Percentiles rank a stretch among this genome's conserved stretches.
Evolutionary conservation across 2,888 invertebrate genomes (phyloP).

Genomic region (Drosophila leonis): DNA sequence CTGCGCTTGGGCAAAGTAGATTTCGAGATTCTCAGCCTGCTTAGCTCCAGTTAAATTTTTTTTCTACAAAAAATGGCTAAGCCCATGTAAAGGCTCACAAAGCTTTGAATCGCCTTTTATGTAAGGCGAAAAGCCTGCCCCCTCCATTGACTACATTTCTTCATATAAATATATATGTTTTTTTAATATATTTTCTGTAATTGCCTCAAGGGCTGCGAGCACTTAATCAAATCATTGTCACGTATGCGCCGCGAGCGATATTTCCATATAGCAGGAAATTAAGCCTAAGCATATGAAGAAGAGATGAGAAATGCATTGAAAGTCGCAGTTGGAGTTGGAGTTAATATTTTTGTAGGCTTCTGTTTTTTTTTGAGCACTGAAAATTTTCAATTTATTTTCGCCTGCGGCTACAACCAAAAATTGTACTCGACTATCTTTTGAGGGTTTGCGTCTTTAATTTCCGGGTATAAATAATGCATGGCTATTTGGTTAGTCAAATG

Average conservation of each 20-base stretch:
- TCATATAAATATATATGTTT: background rate
- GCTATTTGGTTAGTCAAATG: conserved; percentile 59
- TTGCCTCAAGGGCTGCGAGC: conserved; percentile 6
- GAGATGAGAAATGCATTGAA: conserved; percentile 54
- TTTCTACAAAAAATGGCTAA: background rate
- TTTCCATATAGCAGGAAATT: conserved; percentile 71
- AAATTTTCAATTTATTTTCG: conserved; percentile 77
- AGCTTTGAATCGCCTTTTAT: background rate
- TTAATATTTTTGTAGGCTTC: conserved; percentile 24
- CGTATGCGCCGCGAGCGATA: conserved; percentile 58
- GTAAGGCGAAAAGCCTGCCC: background rate
- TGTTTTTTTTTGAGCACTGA: conserved; percentile 50
- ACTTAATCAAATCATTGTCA: conserved; percentile 80
- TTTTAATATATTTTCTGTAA: conserved; percentile 13
- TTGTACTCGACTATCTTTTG: conserved; percentile 36
- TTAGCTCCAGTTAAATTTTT: background rate
- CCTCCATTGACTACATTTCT: background rate
- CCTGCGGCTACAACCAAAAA: conserved; percentile 62
- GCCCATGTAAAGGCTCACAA: background rate
- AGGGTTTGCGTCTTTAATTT: conserved; percentile 67
- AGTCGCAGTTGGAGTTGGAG: conserved; percentile 4
- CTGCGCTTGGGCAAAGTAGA: background rate
- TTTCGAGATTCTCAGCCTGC: background rate
- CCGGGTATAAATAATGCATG: conserved; percentile 60
- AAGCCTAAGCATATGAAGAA: conserved; percentile 69